These are phyloP conservation scores for Cephus runcator DNA, from an alignment of 2,888 invertebrate species.

Conservation along the genomic window DNA sequence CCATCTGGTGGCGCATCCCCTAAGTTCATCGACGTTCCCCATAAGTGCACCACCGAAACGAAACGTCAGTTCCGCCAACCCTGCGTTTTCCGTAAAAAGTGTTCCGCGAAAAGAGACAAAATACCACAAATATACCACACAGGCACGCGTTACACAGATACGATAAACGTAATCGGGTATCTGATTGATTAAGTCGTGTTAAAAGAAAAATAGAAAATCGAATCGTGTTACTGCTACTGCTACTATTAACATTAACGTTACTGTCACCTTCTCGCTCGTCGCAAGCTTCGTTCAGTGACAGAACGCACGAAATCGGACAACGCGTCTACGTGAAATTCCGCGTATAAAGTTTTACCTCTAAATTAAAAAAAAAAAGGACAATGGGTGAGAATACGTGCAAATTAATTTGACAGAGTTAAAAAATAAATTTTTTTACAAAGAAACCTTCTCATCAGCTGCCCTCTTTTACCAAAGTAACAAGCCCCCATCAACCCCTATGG, in stretches of 20 bases:
- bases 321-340: not conserved
- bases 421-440: not conserved
- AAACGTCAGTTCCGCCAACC: constrained; percentile 53
- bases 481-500: not conserved
- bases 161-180: not conserved
- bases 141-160: not conserved
- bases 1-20: constrained; percentile 50
- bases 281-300: not conserved
- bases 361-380: not conserved
- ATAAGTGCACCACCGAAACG: constrained; percentile 59
- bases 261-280: not conserved
- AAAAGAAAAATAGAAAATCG: not conserved
- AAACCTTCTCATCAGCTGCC: not conserved
- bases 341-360: not conserved
- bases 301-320: not conserved
- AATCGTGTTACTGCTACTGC: not conserved
- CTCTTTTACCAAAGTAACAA: not conserved
- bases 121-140: not conserved
- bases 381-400: not conserved
- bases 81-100: constrained; percentile 6
- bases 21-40: constrained; percentile 48
- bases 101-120: not conserved
- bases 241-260: not conserved
- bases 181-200: not conserved
- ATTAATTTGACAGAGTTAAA: not conserved